Conservation (phyloP, 2,888 invertebrate genomes). For the Metallyticus violacea region DNA sequence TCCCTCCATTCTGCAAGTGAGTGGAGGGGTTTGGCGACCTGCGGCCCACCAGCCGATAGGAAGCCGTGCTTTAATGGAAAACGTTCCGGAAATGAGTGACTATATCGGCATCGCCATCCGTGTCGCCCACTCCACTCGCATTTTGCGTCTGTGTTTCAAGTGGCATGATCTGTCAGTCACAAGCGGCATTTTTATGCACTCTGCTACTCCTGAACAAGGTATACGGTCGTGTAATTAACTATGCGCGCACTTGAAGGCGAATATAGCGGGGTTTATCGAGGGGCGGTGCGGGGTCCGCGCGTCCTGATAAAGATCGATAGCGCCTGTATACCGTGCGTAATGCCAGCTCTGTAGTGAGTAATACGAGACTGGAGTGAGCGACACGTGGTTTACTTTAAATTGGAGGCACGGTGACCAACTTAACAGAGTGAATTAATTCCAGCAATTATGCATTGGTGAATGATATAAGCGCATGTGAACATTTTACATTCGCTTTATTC, state of each 20-base stretch:
- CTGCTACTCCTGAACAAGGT: not conserved
- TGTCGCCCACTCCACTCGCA: not conserved
- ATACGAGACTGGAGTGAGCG: not conserved
- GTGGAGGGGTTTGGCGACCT: not conserved
- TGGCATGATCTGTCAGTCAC: not conserved
- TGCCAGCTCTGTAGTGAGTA: too few relatives aligned
- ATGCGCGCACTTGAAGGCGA: not conserved
- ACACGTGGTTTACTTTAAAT: not conserved
- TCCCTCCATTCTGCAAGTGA: too few relatives aligned
- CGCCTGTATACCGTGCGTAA: not conserved
- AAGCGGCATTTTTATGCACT: not conserved
- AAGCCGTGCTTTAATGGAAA: not conserved
- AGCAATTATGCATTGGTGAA: too few relatives aligned
- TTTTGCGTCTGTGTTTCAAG: not conserved
- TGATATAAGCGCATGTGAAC: too few relatives aligned
- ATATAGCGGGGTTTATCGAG: not conserved
- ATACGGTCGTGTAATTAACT: not conserved
- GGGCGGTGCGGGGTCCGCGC: too few relatives aligned
- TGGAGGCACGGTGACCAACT: not conserved
- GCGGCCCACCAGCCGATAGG: too few relatives aligned
- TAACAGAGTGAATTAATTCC: too few relatives aligned
- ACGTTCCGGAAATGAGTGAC: not conserved
- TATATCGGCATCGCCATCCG: not conserved
- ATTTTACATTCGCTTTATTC: too few relatives aligned
- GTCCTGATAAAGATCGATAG: too few relatives aligned